These are phyloP conservation scores for Paramacrobiotus metropolitanus DNA, from an alignment of 1,140 invertebrate species.

Conservation along the genomic window DNA sequence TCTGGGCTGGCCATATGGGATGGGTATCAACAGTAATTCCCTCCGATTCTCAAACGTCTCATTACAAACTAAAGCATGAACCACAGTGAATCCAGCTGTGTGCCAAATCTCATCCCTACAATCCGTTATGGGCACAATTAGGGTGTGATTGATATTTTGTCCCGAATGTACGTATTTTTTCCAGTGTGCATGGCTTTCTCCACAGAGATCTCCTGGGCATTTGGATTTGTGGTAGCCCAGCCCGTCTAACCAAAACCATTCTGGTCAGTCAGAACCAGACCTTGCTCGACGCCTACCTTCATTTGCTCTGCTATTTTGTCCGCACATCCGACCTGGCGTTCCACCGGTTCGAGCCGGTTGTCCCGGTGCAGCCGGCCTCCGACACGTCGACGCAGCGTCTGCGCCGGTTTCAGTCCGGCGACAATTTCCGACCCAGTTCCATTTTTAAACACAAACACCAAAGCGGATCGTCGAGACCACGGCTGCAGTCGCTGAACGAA, in stretches of 20 bases:
- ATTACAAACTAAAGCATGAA: constrained; percentile 19
- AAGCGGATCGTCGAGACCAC: no score
- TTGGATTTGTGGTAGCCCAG: constrained; percentile 46
- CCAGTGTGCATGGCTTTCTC: constrained; percentile 6
- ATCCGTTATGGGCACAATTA: constrained; percentile 61
- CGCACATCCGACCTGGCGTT: constrained; percentile 41
- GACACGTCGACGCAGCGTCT: constrained; percentile 32
- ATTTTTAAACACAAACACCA: no score
- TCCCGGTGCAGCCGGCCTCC: constrained; percentile 8
- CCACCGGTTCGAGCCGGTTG: constrained; percentile 15
- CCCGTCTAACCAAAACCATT: constrained; percentile 46
- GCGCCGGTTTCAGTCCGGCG: constrained; percentile 33
- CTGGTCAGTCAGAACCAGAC: constrained; percentile 39
- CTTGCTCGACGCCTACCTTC: constrained; percentile 31
- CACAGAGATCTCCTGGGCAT: constrained; percentile 48
- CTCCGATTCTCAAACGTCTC: constrained; percentile 12
- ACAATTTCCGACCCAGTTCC: constrained; percentile 42
- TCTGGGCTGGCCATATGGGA: constrained; percentile 62
- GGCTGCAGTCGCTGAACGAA: no score
- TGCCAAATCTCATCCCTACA: constrained; percentile 29
- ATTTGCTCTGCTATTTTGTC: constrained; percentile 52
- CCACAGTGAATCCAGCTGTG: constrained; percentile 26
- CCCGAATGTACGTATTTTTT: constrained; percentile 5
- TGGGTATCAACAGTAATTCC: constrained; percentile 54
- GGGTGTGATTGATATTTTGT: constrained; percentile 22